phyloP scores from a whole-genome alignment of 2,113 vertebrate genomes.

The Nettapus auritus region DNA sequence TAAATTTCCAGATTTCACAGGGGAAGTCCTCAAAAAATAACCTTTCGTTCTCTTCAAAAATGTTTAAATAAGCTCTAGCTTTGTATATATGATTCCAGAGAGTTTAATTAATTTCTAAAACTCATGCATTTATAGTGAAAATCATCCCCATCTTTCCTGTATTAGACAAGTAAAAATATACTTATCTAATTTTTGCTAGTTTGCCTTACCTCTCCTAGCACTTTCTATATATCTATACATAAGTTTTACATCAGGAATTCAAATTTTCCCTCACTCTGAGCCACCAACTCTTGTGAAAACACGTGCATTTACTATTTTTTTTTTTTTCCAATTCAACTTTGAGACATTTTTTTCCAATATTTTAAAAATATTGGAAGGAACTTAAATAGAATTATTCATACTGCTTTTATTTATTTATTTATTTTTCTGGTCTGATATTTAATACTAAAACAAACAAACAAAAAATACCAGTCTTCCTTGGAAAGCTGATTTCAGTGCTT shows the following conservation, averaged over 20 bases:
- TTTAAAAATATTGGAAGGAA: not conserved
- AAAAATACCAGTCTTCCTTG: not conserved
- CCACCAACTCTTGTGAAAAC: not conserved
- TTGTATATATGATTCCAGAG: not conserved
- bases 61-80: not conserved
- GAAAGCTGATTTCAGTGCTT: not conserved
- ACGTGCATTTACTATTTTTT: not conserved
- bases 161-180: not conserved
- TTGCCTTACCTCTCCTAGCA: not conserved
- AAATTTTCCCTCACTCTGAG: not conserved
- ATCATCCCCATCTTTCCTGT: not conserved
- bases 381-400: not conserved
- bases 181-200: not conserved
- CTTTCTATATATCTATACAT: not conserved
- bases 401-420: not conserved
- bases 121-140: accelerated
- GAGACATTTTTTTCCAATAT: no score
- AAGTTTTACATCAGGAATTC: not conserved
- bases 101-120: not conserved
- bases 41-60: not conserved
- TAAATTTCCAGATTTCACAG: not conserved
- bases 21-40: not conserved
- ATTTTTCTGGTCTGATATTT: not conserved
- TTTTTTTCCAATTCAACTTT: not conserved
- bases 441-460: not conserved